Base-by-base conservation (phyloP, 2,797 vertebrate species). In the Rhinella marina region DNA sequence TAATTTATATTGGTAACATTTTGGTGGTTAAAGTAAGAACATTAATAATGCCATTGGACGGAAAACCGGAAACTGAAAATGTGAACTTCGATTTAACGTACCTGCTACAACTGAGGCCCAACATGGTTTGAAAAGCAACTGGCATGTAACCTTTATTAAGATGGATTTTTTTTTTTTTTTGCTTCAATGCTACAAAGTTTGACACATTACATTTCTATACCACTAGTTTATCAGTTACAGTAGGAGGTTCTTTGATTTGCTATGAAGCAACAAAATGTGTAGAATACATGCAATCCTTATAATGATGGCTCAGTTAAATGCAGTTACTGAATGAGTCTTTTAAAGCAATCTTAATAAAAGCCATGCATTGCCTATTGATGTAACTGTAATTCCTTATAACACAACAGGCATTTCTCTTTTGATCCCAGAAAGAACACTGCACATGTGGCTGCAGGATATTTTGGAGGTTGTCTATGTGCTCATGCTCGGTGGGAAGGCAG, bases 391-490 rank as follows among this genome's bases (percentile, higher is more conserved):
- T 87, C 27, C 48, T 78, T 82, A 57, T 48, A 81, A 81, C 62
- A 61, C 85, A 81, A 70, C 52, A 81, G 64, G n/a, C 27, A 21
- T 48, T 76, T 82, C 41, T 61, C 82, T 75, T 87, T 50, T 81
- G 12, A 56, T 16, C 54, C 59, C 50, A 61, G 41, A 82, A 56
- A 80, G 29, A 66, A 52, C 41, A 21, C 19, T 48, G 73, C 12
- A 25, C 19, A 41, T 56, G 21, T 72, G 62, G 62, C 19, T 83
- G n/a, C 56, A 75, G 48, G 59, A 77, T 87, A 87, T 83, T 82
- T 66, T 23, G 48, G 48, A 79, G 70, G 81, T 81, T 83, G 59
- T 82, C 57, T 87, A 77, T 78, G 73, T 77, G 29, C 86, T 48
- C 61, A 77, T 48, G 66, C 72, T 87, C 23, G 7, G 41, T 48